Percentiles rank a stretch among this genome's conserved stretches.
These are phyloP conservation scores for Ifrita kowaldi DNA, from an alignment of 2,113 vertebrate genomes.

Conservation along the genomic window DNA sequence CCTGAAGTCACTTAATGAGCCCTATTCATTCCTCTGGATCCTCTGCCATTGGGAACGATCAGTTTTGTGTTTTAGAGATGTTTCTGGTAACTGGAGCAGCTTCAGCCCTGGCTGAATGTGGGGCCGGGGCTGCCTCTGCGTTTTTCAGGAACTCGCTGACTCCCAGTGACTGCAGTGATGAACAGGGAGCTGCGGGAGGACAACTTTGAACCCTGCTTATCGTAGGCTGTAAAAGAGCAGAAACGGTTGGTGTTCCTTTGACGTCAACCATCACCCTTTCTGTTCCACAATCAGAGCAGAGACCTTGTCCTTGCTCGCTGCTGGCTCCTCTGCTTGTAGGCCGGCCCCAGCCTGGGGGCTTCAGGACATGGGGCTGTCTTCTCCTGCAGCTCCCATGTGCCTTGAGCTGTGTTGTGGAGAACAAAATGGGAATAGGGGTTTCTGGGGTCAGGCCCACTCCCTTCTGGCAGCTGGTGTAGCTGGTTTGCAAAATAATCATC, in stretches of 20 bases:
- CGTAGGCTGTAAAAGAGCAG: background rate
- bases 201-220: background rate
- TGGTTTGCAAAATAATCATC: background rate
- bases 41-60: background rate
- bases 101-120: background rate
- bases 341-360: rapidly evolving
- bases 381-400: background rate
- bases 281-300: background rate
- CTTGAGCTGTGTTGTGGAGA: background rate
- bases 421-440: background rate
- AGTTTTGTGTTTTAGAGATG: conserved; percentile 13
- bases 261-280: background rate
- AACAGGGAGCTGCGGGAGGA: background rate
- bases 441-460: background rate
- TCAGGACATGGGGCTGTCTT: rapidly evolving
- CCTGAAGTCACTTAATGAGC: conserved; percentile 42
- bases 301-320: rapidly evolving
- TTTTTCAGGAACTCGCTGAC: background rate
- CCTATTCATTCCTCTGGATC: conserved; percentile 28
- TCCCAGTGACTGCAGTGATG: background rate
- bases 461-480: background rate
- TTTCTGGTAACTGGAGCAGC: conserved; percentile 29
- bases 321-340: background rate
- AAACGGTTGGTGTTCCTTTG: background rate
- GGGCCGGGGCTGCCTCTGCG: background rate